Percentiles rank a stretch among this genome's conserved stretches.
Evolutionary conservation across 2,113 vertebrate genomes (phyloP).

Genomic region (Bos taurus): DNA sequence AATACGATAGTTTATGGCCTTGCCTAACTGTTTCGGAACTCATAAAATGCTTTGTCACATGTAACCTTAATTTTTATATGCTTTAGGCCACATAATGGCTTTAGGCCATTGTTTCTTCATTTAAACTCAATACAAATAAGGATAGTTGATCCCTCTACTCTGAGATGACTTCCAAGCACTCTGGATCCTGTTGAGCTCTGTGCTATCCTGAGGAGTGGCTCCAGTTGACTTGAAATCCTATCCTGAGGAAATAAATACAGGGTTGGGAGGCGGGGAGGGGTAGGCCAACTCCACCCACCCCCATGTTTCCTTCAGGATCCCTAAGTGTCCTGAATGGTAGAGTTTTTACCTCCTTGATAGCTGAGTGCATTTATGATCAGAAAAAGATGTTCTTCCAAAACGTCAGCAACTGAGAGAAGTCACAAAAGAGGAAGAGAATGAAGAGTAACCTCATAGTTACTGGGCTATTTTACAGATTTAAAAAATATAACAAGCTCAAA

Average conservation of each 20-base stretch:
- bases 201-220: not conserved
- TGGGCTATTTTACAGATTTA: not conserved
- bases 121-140: constrained; percentile 7
- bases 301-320: not conserved
- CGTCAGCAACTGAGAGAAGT: not conserved
- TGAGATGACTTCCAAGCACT: not conserved
- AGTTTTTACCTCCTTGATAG: not conserved
- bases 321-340: not conserved
- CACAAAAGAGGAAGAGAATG: not conserved
- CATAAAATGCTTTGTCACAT: not conserved
- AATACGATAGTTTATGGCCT: not conserved
- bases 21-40: not conserved
- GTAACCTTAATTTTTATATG: not conserved
- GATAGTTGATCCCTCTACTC: not conserved
- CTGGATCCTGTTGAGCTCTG: not conserved
- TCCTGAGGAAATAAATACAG: not conserved
- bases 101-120: constrained; percentile 10
- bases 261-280: not conserved
- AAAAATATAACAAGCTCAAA: not conserved
- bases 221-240: not conserved
- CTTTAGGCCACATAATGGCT: not conserved
- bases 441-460: not conserved
- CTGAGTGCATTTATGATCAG: constrained; percentile 1
- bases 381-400: constrained; percentile 11
- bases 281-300: not conserved